phyloP scores from a whole-genome alignment of 2,113 vertebrate genomes.

The Myodes glareolus region DNA sequence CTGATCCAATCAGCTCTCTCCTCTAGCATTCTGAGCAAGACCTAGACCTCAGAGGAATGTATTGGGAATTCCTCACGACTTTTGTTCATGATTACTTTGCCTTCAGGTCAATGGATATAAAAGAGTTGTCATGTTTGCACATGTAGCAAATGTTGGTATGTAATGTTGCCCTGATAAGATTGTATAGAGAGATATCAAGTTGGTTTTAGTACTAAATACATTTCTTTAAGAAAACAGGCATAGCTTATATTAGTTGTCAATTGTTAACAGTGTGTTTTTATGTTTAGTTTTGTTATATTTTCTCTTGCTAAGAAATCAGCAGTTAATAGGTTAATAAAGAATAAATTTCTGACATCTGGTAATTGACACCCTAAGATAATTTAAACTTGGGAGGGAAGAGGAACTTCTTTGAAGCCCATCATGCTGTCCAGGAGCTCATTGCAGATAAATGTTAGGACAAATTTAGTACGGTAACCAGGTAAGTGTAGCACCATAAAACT shows the following conservation, averaged over 20 bases:
- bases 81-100: slow-evolving; percentile 23
- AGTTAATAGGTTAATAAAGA: slow-evolving; percentile 51
- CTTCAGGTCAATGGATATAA: slow-evolving; percentile 25
- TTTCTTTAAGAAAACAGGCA: slow-evolving; percentile 29
- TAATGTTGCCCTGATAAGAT: background rate
- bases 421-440: background rate
- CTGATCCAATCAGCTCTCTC: background rate
- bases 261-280: slow-evolving; percentile 1
- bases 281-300: background rate
- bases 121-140: slow-evolving; percentile 44
- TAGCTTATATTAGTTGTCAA: slow-evolving; percentile 43
- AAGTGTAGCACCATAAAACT: background rate
- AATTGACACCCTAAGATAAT: background rate
- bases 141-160: slow-evolving; percentile 29
- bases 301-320: slow-evolving; percentile 31
- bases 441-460: background rate
- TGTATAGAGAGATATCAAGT: background rate
- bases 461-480: background rate
- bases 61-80: background rate
- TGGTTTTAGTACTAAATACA: slow-evolving; percentile 50
- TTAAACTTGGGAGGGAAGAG: background rate
- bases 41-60: background rate
- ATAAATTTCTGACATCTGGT: background rate
- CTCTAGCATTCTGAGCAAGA: background rate
- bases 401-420: background rate